Evolutionary conservation across 2,888 invertebrate species (phyloP).

Genomic region (Leistus spinibarbis): DNA sequence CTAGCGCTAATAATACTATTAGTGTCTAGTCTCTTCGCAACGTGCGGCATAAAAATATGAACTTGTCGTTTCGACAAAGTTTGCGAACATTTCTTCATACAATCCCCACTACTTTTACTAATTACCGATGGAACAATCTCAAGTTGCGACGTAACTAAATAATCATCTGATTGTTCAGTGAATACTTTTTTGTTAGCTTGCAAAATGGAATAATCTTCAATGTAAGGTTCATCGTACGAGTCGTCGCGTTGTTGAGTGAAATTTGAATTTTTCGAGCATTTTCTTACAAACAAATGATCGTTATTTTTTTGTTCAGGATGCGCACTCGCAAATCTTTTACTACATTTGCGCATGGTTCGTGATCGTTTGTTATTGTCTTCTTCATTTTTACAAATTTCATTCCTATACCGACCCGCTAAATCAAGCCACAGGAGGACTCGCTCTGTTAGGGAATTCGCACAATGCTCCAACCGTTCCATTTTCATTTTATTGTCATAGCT

Average conservation of each 20-base stretch:
- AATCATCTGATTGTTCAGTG: not conserved
- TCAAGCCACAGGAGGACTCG: conserved; percentile 82
- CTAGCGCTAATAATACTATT: conserved; percentile 25
- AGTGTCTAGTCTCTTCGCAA: conserved; percentile 60
- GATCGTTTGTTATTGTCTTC: conserved; percentile 12
- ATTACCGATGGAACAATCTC: conserved; percentile 9
- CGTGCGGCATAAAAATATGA: conserved; percentile 75
- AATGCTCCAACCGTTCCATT: conserved; percentile 12
- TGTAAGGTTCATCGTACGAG: not conserved
- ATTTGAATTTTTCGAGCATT: conserved; percentile 23
- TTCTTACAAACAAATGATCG: conserved; percentile 15
- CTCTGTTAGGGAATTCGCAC: conserved; percentile 63
- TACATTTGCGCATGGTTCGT: conserved; percentile 24
- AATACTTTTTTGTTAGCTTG: conserved; percentile 10
- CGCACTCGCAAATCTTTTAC: conserved; percentile 23
- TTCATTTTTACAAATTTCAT: conserved; percentile 28
- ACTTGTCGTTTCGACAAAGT: conserved; percentile 64
- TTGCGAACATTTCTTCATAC: conserved; percentile 2
- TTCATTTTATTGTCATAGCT: conserved; percentile 14
- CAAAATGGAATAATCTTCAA: conserved; percentile 25
- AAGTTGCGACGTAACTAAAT: conserved; percentile 17
- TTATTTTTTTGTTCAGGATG: conserved; percentile 18
- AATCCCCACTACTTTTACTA: not conserved
- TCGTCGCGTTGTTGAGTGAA: not conserved
- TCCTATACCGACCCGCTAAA: conserved; percentile 61